These are phyloP conservation scores for Umimayanthus chanpuru DNA, from an alignment of 92 coral and sea anemone genomes.

Conservation along the genomic window DNA sequence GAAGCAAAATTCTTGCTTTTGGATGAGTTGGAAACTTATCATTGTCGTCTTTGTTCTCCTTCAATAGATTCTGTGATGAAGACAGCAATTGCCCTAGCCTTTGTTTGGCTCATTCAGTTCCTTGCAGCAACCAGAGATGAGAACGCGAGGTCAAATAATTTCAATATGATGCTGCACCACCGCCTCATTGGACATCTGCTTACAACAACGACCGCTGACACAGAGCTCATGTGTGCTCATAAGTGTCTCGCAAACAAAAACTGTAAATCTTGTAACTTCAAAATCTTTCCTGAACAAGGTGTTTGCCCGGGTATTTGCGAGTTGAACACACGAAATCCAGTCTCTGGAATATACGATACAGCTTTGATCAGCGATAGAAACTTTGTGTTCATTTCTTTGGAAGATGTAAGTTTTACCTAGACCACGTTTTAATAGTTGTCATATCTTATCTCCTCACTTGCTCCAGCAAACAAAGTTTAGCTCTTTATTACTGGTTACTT, in stretches of 20 bases:
- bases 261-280: not conserved
- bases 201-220: not conserved
- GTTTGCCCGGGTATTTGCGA: not conserved
- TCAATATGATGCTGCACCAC: not conserved
- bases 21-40: no score
- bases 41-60: not conserved
- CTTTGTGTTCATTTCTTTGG: not conserved
- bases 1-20: no score
- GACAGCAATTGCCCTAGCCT: not conserved
- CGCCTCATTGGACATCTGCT: not conserved
- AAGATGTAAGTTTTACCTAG: not conserved
- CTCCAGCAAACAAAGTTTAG: no score
- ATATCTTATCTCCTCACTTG: no score
- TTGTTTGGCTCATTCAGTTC: not conserved
- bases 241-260: not conserved
- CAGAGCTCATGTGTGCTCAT: not conserved
- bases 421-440: no score
- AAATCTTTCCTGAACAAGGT: not conserved
- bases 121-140: not conserved
- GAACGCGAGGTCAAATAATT: not conserved
- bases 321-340: not conserved
- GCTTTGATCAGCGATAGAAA: not conserved
- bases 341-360: not conserved
- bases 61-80: not conserved
- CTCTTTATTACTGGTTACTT: no score